Percentiles rank a stretch among this genome's conserved stretches.
phyloP scores from a whole-genome alignment of 2,113 vertebrate species.

The Rafetus swinhoei region DNA sequence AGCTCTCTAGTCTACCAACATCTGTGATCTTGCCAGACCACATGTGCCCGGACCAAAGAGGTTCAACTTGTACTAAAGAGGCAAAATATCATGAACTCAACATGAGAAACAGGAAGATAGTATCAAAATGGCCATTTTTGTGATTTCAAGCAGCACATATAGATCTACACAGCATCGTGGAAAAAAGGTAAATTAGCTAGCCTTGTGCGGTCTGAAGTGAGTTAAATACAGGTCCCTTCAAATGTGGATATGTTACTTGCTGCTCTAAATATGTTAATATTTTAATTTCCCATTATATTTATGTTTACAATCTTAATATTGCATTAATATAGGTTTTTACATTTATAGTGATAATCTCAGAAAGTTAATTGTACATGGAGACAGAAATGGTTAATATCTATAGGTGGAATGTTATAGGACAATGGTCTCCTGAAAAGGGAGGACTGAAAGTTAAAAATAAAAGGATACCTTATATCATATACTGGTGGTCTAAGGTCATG shows the following conservation, averaged over 20 bases:
- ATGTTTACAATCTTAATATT: neutral
- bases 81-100: neutral
- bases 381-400: neutral
- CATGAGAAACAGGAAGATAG: neutral
- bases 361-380: neutral
- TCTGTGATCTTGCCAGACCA: too few species aligned
- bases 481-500: constrained; percentile 93
- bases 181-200: neutral
- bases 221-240: neutral
- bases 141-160: neutral
- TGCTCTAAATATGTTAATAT: neutral
- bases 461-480: constrained; percentile 89
- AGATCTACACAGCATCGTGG: neutral
- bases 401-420: neutral
- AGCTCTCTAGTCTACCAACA: too few species aligned
- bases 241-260: neutral
- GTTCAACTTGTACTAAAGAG: neutral
- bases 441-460: neutral
- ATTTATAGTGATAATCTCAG: neutral
- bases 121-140: neutral
- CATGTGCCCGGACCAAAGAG: too few species aligned
- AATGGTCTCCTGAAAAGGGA: neutral
- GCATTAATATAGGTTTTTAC: neutral
- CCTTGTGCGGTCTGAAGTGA: neutral
- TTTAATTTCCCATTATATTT: neutral